Percentiles rank a stretch among this genome's conserved stretches.
Evolutionary conservation across 2,888 invertebrate genomes (phyloP).

Genomic region (Bursaphelenchus okinawaensis): DNA sequence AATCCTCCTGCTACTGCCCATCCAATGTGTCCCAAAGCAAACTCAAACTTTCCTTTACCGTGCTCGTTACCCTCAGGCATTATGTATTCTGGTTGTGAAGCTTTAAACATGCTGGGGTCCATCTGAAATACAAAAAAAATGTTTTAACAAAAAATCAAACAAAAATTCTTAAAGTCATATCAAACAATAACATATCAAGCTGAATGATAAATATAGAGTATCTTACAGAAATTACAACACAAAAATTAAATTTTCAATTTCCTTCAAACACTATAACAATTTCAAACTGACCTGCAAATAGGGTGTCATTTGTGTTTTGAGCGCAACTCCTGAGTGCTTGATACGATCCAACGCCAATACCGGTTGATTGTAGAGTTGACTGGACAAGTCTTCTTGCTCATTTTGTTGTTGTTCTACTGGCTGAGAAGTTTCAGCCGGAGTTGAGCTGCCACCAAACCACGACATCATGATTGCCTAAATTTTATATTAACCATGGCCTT

Average conservation of each 20-base stretch:
- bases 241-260: too few relatives aligned
- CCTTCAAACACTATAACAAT: too few relatives aligned
- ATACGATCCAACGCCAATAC: conserved; percentile 50
- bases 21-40: conserved; percentile 55
- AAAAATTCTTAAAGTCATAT: too few relatives aligned
- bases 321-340: conserved; percentile 49
- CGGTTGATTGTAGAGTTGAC: conserved; percentile 14
- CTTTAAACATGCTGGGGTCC: conserved; percentile 52
- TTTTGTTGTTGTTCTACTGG: neutral
- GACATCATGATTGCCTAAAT: neutral
- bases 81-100: conserved; percentile 50
- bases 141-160: too few relatives aligned
- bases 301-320: conserved; percentile 51
- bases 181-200: conserved; percentile 52
- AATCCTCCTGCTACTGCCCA: conserved; percentile 51
- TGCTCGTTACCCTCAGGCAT: conserved; percentile 49
- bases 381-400: neutral
- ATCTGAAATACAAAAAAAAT: conserved; percentile 33
- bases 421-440: neutral
- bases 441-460: conserved; percentile 3
- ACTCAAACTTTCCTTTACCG: conserved; percentile 54
- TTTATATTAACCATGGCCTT: too few relatives aligned
- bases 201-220: conserved; percentile 18
- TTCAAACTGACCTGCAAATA: conserved; percentile 45
- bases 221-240: too few relatives aligned